phyloP scores from a whole-genome alignment of 2,113 vertebrate genomes.

The Rattus rattus region DNA sequence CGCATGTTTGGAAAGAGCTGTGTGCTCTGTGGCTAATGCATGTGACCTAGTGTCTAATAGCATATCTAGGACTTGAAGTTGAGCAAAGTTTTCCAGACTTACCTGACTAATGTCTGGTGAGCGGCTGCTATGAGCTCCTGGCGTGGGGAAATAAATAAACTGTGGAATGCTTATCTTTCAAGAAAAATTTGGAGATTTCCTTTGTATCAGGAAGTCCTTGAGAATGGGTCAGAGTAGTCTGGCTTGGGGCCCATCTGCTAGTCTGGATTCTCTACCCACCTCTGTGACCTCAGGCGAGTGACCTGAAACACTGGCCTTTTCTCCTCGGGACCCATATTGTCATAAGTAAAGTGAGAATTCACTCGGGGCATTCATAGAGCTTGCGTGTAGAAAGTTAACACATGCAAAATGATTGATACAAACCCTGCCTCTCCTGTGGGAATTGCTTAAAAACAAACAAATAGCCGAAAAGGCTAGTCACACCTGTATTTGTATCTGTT shows the following conservation, averaged over 20 bases:
- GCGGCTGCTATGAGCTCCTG: neutral
- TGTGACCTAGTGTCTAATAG: neutral
- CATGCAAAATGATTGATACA: neutral
- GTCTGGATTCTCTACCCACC: neutral
- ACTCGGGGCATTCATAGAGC: fast-evolving
- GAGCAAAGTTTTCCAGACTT: neutral
- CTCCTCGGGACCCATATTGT: neutral
- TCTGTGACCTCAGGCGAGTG: neutral
- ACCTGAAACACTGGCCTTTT: neutral
- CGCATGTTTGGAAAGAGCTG: neutral
- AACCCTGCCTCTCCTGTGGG: neutral
- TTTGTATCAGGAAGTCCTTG: neutral
- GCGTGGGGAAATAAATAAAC: neutral
- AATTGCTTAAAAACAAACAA: neutral
- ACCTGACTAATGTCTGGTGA: neutral
- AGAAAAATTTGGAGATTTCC: neutral
- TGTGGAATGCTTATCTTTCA: neutral
- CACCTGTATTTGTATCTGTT: neutral
- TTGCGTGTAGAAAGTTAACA: neutral
- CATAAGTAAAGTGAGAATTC: neutral
- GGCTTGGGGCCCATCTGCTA: neutral
- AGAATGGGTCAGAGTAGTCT: neutral
- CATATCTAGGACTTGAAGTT: neutral
- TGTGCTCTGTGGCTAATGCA: fast-evolving
- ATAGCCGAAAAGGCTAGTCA: too few species aligned